Evolutionary conservation across 2,797 vertebrate species (phyloP).

Genomic region (Tapera naevia): DNA sequence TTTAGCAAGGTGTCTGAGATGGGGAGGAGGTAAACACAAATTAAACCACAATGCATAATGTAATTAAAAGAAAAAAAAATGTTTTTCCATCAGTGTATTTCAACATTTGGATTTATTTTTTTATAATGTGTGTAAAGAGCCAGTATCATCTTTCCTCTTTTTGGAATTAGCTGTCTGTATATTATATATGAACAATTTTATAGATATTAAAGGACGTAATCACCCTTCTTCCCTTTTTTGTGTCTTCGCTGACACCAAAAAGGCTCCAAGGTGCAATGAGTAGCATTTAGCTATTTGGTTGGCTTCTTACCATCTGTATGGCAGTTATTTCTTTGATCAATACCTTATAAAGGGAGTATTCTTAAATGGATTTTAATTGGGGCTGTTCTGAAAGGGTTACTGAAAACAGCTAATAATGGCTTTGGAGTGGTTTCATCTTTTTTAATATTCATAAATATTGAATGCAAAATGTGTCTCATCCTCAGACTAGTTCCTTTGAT

Average conservation of each 20-base stretch:
- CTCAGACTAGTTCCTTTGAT: constrained; percentile 1
- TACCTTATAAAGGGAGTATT: background rate
- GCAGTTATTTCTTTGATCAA: background rate
- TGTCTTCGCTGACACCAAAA: background rate
- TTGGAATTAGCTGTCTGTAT: background rate
- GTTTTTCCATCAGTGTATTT: background rate
- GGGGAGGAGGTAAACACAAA: constrained; percentile 91
- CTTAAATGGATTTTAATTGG: background rate
- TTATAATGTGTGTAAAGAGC: background rate
- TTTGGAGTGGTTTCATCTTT: background rate
- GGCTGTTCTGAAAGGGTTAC: background rate
- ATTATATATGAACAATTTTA: background rate
- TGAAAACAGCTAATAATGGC: background rate
- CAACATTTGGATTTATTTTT: background rate
- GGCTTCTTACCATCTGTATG: background rate
- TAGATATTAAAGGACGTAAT: background rate
- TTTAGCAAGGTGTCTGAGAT: constrained; percentile 91
- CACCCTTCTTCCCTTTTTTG: background rate
- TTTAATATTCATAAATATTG: constrained; percentile 29
- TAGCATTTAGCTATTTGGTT: background rate
- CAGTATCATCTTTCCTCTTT: background rate
- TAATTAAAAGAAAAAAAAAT: background rate
- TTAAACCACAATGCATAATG: background rate
- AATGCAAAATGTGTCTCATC: background rate
- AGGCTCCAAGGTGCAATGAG: background rate